Evolutionary conservation across 2,888 invertebrate species (phyloP).

Genomic region (Melinaea marsaeus): DNA sequence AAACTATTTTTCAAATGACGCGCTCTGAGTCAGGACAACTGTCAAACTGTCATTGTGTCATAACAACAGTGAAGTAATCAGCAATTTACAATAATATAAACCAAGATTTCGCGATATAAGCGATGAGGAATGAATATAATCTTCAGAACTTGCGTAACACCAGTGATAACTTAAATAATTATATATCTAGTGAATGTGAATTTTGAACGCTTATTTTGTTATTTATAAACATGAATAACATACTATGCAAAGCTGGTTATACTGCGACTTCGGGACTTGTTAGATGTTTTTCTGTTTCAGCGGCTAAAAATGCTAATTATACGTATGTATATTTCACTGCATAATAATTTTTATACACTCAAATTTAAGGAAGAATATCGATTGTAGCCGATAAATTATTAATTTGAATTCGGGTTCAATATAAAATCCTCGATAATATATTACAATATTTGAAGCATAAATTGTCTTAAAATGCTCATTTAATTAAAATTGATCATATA

Average conservation of each 20-base stretch:
- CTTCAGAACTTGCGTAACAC: constrained; percentile 12
- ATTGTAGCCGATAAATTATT: too few relatives aligned
- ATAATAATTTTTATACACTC: neutral
- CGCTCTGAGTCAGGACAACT: neutral
- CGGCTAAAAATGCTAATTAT: constrained; percentile 49
- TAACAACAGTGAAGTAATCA: constrained; percentile 2
- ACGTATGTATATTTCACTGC: constrained; percentile 50
- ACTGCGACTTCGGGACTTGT: constrained; percentile 36
- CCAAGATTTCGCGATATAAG: neutral
- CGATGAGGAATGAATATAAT: neutral
- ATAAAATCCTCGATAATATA: too few relatives aligned
- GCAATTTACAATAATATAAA: constrained; percentile 5
- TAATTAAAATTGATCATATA: too few relatives aligned
- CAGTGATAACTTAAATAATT: constrained; percentile 9
- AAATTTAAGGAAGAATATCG: neutral
- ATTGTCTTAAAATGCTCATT: too few relatives aligned
- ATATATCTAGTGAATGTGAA: neutral
- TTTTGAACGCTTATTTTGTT: neutral
- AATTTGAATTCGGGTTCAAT: too few relatives aligned
- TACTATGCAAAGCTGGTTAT: constrained; percentile 40
- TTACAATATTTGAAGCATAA: too few relatives aligned
- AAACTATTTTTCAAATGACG: too few relatives aligned
- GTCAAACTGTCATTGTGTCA: neutral
- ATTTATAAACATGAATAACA: constrained; percentile 46
- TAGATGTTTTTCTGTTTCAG: constrained; percentile 55